Evolutionary conservation across 2,113 vertebrate species (phyloP), one percentile per base, ranked within the genome.

Genomic region (Odontesthes bonariensis): DNA sequence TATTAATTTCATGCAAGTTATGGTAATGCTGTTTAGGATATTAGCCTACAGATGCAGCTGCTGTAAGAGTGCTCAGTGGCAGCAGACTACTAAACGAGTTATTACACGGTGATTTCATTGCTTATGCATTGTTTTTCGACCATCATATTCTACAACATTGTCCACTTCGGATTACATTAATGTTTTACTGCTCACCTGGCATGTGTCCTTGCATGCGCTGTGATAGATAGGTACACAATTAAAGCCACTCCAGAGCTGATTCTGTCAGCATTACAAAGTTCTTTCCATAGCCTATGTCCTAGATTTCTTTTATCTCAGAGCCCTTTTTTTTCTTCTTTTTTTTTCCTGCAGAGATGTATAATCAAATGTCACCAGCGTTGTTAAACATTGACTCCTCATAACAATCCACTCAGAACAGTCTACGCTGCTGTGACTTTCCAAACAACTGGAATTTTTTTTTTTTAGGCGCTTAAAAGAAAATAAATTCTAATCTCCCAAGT

Each of bases 361-460:
- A 38, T 52, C 27, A 38, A 19, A 54, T 17, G 14, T 38, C 44
- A 74, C 51, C 52, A 51, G 57, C 33, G 40, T 16, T 17, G 75
- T 77, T 85, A 77, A 77, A 80, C 47, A 80, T 69, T 77, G 33
- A 69, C 84, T 73, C 59, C 59, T 35, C 5, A 2, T 12, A 6
- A 5, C 54, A 16, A 12, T 10, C 11, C 0, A 22, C 14, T 62
- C n/a, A 54, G 10, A 12, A 14, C 23, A 13, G 13, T 22, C 14
- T 32, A 20, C 19, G 20, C 22, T 13, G 9, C 11, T 20, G 16
- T 10, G 8, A 40, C 52, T 35, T 8, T 33, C 5, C 9, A 13
- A 65, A 12, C 16, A n/a, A 57, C 12, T 31, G n/a, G n/a, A n/a
- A n/a, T 27, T 5, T 31, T 4, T 53, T 49, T 55, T 22, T 7